Percentiles rank a stretch among this genome's conserved stretches.
Conservation (phyloP, 2,113 vertebrate genomes). For the Bungarus multicinctus region DNA sequence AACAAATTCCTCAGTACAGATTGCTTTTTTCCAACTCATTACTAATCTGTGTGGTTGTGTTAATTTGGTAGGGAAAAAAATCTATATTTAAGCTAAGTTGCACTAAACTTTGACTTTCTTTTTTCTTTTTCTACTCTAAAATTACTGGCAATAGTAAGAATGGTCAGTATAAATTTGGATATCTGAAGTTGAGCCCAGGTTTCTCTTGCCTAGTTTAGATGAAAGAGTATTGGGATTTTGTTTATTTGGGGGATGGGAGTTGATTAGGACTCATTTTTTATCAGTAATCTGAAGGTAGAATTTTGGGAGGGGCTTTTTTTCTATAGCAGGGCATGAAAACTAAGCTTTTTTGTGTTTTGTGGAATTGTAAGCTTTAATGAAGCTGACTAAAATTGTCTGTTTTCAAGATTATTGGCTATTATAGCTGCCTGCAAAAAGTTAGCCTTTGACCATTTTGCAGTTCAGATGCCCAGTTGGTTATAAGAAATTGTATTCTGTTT, state of each 20-base stretch:
- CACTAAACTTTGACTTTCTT: neutral
- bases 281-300: neutral
- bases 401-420: neutral
- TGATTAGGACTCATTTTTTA: neutral
- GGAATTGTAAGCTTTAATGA: neutral
- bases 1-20: neutral
- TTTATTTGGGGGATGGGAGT: neutral
- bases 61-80: neutral
- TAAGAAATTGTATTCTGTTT: neutral
- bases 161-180: neutral
- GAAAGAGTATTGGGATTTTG: neutral
- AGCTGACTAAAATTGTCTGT: neutral
- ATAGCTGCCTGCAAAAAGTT: neutral
- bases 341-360: neutral
- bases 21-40: neutral
- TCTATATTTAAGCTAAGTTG: neutral
- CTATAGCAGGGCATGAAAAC: neutral
- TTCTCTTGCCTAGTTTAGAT: neutral
- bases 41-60: constrained; percentile 4
- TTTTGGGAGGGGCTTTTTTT: neutral
- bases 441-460: neutral
- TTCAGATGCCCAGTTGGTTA: neutral
- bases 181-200: neutral
- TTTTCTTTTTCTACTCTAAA: neutral
- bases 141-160: neutral